Conservation (phyloP, 2,113 vertebrate genomes). For the Anarrhichthys ocellatus region DNA sequence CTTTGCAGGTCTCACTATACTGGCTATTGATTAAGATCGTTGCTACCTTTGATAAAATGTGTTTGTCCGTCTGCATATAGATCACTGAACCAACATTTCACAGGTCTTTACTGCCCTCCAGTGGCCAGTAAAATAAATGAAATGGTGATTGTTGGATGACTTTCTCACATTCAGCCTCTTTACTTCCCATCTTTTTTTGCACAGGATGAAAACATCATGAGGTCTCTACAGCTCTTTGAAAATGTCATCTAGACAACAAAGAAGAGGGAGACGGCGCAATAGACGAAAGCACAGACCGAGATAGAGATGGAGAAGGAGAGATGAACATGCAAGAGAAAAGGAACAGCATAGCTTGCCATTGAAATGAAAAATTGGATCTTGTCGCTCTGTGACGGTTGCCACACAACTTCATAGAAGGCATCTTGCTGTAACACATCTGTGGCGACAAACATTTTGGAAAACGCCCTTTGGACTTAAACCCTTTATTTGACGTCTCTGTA, state of each 20-base stretch:
- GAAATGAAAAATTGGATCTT: conserved; percentile 20
- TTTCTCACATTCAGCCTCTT: conserved; percentile 29
- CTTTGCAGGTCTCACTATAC: conserved; percentile 4
- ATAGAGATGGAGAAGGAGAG: conserved; percentile 17
- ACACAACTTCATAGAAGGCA: conserved; percentile 19
- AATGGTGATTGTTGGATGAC: conserved; percentile 37
- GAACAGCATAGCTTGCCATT: conserved; percentile 18
- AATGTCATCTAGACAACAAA: conserved; percentile 90
- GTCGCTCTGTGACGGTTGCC: conserved; percentile 19
- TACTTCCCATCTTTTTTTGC: conserved; percentile 22
- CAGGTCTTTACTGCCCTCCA: conserved; percentile 59
- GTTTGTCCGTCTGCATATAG: conserved; percentile 31
- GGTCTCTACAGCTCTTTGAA: conserved; percentile 96
- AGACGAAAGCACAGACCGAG: conserved; percentile 23
- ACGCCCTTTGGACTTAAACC: conserved; percentile 35
- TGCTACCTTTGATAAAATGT: conserved; percentile 16
- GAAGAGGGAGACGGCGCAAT: conserved; percentile 2
- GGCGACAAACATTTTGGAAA: conserved; percentile 33
- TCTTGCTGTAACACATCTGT: conserved; percentile 44
- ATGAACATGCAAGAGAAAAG: conserved; percentile 12
- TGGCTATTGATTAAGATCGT: conserved; percentile 50
- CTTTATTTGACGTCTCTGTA: conserved; percentile 54
- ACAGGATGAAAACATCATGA: conserved; percentile 98
- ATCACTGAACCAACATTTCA: conserved; percentile 31
- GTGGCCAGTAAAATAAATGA: conserved; percentile 61